These are phyloP conservation scores for Crocallis elinguaria DNA, from an alignment of 2,888 invertebrate genomes.

Conservation along the genomic window DNA sequence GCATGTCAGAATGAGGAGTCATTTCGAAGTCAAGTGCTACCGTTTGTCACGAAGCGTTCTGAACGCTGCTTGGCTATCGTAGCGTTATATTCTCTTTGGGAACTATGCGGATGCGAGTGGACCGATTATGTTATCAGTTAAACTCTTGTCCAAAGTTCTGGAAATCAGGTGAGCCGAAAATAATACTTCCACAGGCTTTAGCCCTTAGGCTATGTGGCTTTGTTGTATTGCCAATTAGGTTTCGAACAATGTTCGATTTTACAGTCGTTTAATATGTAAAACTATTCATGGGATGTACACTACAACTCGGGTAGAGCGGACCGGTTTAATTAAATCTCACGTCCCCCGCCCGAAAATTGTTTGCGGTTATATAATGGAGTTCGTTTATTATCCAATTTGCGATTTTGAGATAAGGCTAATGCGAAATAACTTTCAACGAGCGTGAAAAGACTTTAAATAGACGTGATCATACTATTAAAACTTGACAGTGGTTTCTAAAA, in stretches of 20 bases:
- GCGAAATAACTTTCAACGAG: conserved; percentile 10
- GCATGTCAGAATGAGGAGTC: conserved; percentile 60
- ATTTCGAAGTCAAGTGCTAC: conserved; percentile 57
- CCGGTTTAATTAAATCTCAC: conserved; percentile 52
- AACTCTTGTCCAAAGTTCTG: background rate
- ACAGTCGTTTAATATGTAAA: conserved; percentile 53
- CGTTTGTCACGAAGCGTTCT: conserved; percentile 50
- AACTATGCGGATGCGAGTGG: conserved; percentile 30
- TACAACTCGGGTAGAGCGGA: conserved; percentile 32
- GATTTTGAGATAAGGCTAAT: no score
- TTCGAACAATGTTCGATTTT: conserved; percentile 31
- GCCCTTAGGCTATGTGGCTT: background rate
- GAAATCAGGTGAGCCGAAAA: background rate
- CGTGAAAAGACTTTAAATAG: conserved; percentile 3
- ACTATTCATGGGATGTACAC: conserved; percentile 53
- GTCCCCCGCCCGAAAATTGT: conserved; percentile 50
- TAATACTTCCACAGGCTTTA: background rate
- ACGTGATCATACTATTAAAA: conserved; percentile 1
- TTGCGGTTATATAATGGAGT: conserved; percentile 46
- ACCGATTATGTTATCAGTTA: conserved; percentile 1
- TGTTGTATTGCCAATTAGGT: conserved; percentile 26
- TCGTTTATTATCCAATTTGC: conserved; percentile 50
- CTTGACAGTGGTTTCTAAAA: background rate
- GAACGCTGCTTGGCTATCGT: conserved; percentile 39
- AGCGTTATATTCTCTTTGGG: no score